phyloP scores from a whole-genome alignment of 2,797 vertebrate species.

The Sebastes iracundus region DNA sequence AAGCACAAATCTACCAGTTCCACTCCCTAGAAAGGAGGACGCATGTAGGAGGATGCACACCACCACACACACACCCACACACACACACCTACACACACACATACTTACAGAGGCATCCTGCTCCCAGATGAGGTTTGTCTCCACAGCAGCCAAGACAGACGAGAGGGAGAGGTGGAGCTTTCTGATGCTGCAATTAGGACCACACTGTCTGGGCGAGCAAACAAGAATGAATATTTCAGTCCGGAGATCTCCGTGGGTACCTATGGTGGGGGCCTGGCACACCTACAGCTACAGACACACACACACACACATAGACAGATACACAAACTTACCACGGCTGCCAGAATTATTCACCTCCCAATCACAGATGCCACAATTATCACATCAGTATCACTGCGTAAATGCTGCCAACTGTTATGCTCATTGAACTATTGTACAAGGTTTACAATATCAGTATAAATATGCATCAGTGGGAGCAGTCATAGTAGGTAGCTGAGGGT shows the following conservation, averaged over 20 bases:
- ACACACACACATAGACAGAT: constrained; percentile 53
- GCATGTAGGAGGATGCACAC: background rate
- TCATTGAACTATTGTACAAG: constrained; percentile 62
- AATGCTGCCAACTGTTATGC: constrained; percentile 70
- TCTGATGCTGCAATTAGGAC: constrained; percentile 81
- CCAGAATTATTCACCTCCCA: constrained; percentile 80
- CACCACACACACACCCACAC: background rate
- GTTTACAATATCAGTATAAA: constrained; percentile 50
- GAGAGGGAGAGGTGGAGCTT: constrained; percentile 76
- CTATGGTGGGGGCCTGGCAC: constrained; percentile 79
- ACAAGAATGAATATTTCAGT: constrained; percentile 82
- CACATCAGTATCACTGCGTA: constrained; percentile 69
- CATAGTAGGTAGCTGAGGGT: background rate
- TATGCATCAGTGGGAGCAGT: constrained; percentile 43
- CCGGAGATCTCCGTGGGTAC: constrained; percentile 73
- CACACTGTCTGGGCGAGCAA: constrained; percentile 77
- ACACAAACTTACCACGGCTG: constrained; percentile 83
- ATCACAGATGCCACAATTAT: constrained; percentile 75
- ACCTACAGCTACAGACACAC: constrained; percentile 61
- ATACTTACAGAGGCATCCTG: constrained; percentile 46
- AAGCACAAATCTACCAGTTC: constrained; percentile 33
- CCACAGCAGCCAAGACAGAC: constrained; percentile 79
- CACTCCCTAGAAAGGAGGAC: constrained; percentile 8
- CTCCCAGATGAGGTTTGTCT: constrained; percentile 73
- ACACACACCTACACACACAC: constrained; percentile 20